Base-by-base conservation (phyloP, 2,888 invertebrate species). In the Drosophila nr. medialis region DNA sequence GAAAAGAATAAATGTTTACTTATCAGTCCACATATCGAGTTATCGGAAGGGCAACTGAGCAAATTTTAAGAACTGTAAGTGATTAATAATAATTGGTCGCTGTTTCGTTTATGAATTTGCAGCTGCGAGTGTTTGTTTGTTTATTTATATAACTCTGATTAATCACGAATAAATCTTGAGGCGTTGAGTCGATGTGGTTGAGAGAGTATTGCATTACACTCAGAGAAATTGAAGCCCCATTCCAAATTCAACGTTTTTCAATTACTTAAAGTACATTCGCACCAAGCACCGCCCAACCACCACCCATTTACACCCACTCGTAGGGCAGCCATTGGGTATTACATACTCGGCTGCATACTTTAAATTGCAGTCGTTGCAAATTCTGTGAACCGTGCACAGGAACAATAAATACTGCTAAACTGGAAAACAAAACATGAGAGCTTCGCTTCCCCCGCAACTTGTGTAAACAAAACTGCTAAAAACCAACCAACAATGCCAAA, bases 301-400 rank as follows among this genome's bases (percentile, higher is more conserved):
- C 45, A 45, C 15, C 24, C 24, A 24, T 27, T 24, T 2, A 15
- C 24, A 45, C 45, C 45, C 45, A 45, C 45, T 45, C 45, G 45
- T 45, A 45, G 38, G 34, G 56, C 60, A 58, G 53, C 38, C 78
- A 80, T 69, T 77, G 70, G 76, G 75, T 78, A 42, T 72, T 68
- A 76, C 68, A 68, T 61, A 80, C 72, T 76, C 67, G 50, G 45
- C 45, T 64, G 53, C 75, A 77, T 70, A 77, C 77, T 77, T 74
- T 75, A 81, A 74, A 81, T 81, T 88, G 80, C 86, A 75, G 62
- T 65, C 70, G 60, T 61, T 78, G 84, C 76, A 72, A 86, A 81
- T 84, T 89, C 89, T 70, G 55, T 80, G 89, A 89, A 88, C 78
- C 83, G 78, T 75, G 75, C 71, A 75, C 84, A 89, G 84, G 83